phyloP scores from a whole-genome alignment of 2,888 invertebrate genomes.

The Hoplodrina ambigua region DNA sequence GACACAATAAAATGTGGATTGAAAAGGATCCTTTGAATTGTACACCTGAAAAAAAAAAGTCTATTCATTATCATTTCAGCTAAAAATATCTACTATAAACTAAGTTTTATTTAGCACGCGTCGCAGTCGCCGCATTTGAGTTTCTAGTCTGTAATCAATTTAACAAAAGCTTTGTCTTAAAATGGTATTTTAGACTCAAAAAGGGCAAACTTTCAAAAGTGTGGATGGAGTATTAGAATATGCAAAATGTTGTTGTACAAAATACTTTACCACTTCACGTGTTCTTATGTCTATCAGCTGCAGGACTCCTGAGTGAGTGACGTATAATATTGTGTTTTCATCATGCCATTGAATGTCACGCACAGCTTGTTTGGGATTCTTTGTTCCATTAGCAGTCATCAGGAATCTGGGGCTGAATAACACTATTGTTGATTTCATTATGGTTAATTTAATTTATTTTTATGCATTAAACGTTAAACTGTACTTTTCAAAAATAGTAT shows the following conservation, averaged over 20 bases:
- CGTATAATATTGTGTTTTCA: conserved; percentile 76
- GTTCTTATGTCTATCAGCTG: conserved; percentile 77
- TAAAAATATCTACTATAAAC: neutral
- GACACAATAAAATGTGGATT: conserved; percentile 81
- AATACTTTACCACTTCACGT: conserved; percentile 71
- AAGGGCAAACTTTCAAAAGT: neutral
- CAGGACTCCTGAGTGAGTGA: conserved; percentile 81
- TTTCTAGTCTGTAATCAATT: no score
- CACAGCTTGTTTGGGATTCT: conserved; percentile 70
- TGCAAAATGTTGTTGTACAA: neutral
- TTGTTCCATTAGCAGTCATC: conserved; percentile 64
- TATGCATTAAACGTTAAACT: neutral
- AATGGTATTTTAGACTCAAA: neutral
- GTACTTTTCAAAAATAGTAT: no score
- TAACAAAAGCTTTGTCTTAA: no score
- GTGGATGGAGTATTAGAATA: no score
- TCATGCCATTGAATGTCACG: conserved; percentile 84
- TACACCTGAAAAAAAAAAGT: conserved; percentile 73
- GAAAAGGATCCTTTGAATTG: conserved; percentile 79
- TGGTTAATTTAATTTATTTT: neutral
- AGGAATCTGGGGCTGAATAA: conserved; percentile 71
- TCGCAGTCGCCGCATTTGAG: no score
- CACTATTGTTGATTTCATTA: conserved; percentile 21
- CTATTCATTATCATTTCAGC: neutral
- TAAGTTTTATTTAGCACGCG: no score